A percentile compares a stretch with the other conserved stretches of the same genome.
phyloP scores from a whole-genome alignment of 92 coral and sea anemone species.

The Ricordea florida region DNA sequence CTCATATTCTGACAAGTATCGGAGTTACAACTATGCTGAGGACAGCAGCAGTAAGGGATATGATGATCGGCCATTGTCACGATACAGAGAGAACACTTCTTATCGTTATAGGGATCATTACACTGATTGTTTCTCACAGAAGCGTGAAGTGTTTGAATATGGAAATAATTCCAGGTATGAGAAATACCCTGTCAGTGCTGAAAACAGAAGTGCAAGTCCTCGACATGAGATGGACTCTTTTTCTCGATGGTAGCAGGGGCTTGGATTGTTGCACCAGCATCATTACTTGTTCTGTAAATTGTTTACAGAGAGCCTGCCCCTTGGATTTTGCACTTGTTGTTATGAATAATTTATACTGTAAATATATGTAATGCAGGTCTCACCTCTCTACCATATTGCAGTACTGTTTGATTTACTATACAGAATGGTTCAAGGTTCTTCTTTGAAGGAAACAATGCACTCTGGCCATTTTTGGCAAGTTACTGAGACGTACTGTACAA shows the following conservation, averaged over 20 bases:
- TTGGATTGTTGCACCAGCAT: no score
- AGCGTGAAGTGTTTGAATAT: slow-evolving; percentile 39
- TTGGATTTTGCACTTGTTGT: no score
- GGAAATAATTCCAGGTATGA: slow-evolving; percentile 11
- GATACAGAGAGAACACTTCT: slow-evolving; percentile 39
- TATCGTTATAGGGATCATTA: slow-evolving; percentile 65
- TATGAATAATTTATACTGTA: no score
- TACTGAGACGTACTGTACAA: no score
- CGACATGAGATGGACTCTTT: slow-evolving; percentile 5
- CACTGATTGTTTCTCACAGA: slow-evolving; percentile 22
- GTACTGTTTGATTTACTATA: no score
- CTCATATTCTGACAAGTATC: slow-evolving; percentile 37
- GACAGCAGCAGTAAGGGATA: slow-evolving; percentile 50
- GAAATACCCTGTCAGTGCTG: not conserved
- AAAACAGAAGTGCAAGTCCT: slow-evolving; percentile 6
- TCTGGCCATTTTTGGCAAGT: no score
- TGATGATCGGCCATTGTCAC: slow-evolving; percentile 26
- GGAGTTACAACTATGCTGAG: slow-evolving; percentile 63
- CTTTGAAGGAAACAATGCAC: no score
- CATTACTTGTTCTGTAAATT: no score
- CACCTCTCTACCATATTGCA: no score
- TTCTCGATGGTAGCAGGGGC: slow-evolving; percentile 5
- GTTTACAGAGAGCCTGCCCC: no score
- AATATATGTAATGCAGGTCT: no score
- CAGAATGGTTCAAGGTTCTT: no score